Base-by-base conservation (phyloP, 2,797 vertebrate species). In the Vipera latastei region DNA sequence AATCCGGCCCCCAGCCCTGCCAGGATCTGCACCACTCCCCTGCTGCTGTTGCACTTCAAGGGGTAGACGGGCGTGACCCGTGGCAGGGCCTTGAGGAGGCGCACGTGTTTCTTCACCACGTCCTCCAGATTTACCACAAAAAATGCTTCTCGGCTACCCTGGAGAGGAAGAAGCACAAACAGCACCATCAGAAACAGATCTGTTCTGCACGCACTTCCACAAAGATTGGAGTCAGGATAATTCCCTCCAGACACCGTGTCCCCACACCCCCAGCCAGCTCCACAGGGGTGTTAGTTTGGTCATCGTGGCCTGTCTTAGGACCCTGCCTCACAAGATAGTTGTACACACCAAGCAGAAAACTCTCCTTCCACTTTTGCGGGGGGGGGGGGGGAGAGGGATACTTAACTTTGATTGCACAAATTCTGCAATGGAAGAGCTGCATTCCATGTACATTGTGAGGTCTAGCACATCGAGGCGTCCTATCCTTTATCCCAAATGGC, bases 51-150 rank as follows among this genome's bases (percentile, higher is more conserved):
- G 96, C 98, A 98, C 95, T 97, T 98, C 0, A 98, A 96, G 0
- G 97, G 93, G 60, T 98, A 98, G 95, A 98, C 98, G n/a, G 98
- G 98, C 28, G 95, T 97, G 63, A 98, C 97, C 0, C 97, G 96
- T 0, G 98, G 98, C 90, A 98, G 51, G 89, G 97, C 97, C 90
- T 97, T 97, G 90, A 97, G 95, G 96, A 98, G 98, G 61, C 53
- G 56, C 86, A 97, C 96, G 91, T 98, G 98, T 13, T 96, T 98
- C 96, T 96, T 97, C 92, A 97, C 95, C 0, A 98, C 14, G 3
- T 97, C 95, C 22, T 98, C 98, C 0, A 98, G 97, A 96, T 98
- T 97, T 0, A 97, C 97, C 97, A 98, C 93, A 4, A 97, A 97
- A 96, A 98, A 98, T 51, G 98, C 95, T 86, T 97, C 94, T 2